phyloP scores from a whole-genome alignment of 2,888 invertebrate species.

The Clunio marinus region DNA sequence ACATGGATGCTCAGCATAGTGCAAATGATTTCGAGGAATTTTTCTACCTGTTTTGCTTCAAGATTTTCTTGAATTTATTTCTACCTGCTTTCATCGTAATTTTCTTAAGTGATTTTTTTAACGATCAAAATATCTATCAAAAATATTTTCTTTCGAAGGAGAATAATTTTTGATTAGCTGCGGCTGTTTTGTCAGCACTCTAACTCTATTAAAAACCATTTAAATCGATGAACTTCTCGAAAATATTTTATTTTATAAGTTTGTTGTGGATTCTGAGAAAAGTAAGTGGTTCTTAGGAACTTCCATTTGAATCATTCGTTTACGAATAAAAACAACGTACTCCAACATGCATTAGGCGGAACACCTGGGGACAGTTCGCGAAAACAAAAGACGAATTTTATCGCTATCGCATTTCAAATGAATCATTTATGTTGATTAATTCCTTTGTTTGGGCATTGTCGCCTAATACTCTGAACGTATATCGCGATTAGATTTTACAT shows the following conservation, averaged over 20 bases:
- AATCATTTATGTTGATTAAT: slow-evolving; percentile 13
- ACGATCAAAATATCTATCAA: neutral
- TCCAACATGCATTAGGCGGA: neutral
- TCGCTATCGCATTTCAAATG: slow-evolving; percentile 4
- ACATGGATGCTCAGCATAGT: neutral
- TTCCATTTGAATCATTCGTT: neutral
- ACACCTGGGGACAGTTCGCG: slow-evolving; percentile 19
- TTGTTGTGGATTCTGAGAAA: neutral
- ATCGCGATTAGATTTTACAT: neutral
- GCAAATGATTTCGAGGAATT: neutral
- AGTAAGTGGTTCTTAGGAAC: neutral
- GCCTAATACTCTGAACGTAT: neutral
- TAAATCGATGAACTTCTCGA: slow-evolving; percentile 10
- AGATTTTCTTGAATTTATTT: neutral
- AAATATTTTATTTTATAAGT: neutral
- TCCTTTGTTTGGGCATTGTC: slow-evolving; percentile 2
- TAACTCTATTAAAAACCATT: neutral
- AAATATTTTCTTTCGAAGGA: neutral
- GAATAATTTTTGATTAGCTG: neutral
- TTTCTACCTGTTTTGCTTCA: neutral
- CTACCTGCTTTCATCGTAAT: neutral
- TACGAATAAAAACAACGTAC: neutral
- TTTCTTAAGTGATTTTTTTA: neutral
- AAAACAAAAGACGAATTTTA: neutral
- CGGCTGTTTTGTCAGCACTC: neutral